Evolutionary conservation across 2,113 vertebrate genomes (phyloP), one percentile per base, ranked within the genome.

Genomic region (Kryptolebias marmoratus): DNA sequence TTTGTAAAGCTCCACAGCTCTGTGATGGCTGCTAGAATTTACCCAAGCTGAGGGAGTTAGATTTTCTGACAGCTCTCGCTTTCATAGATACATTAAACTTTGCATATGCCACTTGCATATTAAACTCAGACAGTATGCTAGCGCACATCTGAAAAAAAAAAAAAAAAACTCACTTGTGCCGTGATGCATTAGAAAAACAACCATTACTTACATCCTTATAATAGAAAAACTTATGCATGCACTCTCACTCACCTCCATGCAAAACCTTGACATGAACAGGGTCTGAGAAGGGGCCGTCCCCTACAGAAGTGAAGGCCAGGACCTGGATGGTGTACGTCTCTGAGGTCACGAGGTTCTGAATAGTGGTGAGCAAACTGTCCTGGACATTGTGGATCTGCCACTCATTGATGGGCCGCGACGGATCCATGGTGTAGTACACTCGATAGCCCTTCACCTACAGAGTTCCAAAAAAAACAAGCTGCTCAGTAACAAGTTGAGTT

Each of bases 331-430:
- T 98, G 88, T 99, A 99, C 0, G 96, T 98, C 87, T 98, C 96
- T 0, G 97, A 96, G 70, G 96, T 94, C 0, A 96, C 86, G 1
- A 99, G 93, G 90, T 94, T 97, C 87, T 96, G 96, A 68, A 99
- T 96, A 0, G 98, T 98, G 74, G 96, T 98, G 82, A 99, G 93
- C 62, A 96, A 92, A 64, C 96, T 99, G 92, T 98, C 97, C 0
- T 98, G 97, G 75, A 99, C 96, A 0, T 99, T 98, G 82, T 98
- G 96, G 73, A 98, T 99, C 92, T 96, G 95, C 98, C 98, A 99
- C 81, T 95, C 96, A 80, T 95, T 96, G 83, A 99, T 96, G 0
- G 96, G 94, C 50, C 95, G 93, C 1, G 96, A 95, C 0, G 97
- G 96, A 72, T 99, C 97, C 96, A 96, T 98, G 83, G 96, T 99